These are phyloP conservation scores for Steinernema scapterisci DNA, from an alignment of 2,888 invertebrate genomes.

Conservation along the genomic window DNA sequence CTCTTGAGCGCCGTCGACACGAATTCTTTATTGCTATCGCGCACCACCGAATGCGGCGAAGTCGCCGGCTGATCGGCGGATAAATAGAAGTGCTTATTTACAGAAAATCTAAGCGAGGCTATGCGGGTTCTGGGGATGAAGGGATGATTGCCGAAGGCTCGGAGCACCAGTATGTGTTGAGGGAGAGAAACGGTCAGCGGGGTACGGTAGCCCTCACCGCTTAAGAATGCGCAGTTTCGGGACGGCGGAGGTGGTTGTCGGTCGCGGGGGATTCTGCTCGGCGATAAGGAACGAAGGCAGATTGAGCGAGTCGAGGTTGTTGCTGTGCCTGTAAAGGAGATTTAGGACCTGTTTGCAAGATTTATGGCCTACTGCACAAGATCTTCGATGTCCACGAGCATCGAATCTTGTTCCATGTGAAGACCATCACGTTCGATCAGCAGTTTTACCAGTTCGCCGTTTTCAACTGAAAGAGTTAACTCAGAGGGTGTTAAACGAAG, in stretches of 20 bases:
- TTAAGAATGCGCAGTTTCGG: conserved; percentile 6
- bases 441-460: conserved; percentile 85
- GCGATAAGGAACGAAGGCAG: conserved; percentile 32
- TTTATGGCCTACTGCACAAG: conserved; percentile 73
- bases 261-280: background rate
- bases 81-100: conserved; percentile 17
- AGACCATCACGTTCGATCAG: conserved; percentile 90
- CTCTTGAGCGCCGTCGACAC: background rate
- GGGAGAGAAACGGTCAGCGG: background rate
- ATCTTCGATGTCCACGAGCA: conserved; percentile 95
- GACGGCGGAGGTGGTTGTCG: background rate
- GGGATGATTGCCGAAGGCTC: background rate
- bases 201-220: conserved; percentile 18
- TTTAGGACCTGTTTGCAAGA: background rate
- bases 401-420: conserved; percentile 96
- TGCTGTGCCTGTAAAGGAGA: conserved; percentile 27
- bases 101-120: background rate
- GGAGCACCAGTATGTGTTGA: conserved; percentile 14
- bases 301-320: conserved; percentile 33
- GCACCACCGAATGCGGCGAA: background rate
- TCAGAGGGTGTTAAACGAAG: conserved; percentile 34
- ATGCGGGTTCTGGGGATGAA: background rate
- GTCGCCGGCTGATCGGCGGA: background rate
- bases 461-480: conserved; percentile 74
- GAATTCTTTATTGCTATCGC: conserved; percentile 27